Percentiles rank a stretch among this genome's conserved stretches.
Conservation (phyloP, 2,797 vertebrate genomes). For the Prunella strophiata region DNA sequence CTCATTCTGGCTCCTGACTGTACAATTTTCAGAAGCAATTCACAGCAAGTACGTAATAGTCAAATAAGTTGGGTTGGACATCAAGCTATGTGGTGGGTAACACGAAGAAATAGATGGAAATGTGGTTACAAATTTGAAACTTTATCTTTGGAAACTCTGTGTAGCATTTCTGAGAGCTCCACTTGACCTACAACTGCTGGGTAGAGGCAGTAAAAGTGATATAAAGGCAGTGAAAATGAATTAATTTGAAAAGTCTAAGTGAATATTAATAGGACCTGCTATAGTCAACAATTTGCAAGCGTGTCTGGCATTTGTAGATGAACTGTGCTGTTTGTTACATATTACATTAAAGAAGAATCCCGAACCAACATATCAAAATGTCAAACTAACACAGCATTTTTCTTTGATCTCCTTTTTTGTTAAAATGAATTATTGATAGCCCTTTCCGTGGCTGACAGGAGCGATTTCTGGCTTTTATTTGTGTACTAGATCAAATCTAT, state of each 20-base stretch:
- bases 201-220: slow-evolving; percentile 3
- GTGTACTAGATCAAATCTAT: slow-evolving; percentile 5
- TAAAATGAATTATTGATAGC: slow-evolving; percentile 65
- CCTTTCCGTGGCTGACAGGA: slow-evolving; percentile 35
- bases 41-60: neutral
- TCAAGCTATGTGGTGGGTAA: neutral
- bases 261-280: slow-evolving; percentile 44
- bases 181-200: neutral
- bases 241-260: slow-evolving; percentile 30
- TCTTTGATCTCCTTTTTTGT: slow-evolving; percentile 52
- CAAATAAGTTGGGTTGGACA: neutral
- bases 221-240: slow-evolving; percentile 30
- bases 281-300: slow-evolving; percentile 29
- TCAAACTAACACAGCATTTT: slow-evolving; percentile 41
- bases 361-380: slow-evolving; percentile 52
- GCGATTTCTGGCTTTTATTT: slow-evolving; percentile 53
- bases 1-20: neutral
- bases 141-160: neutral
- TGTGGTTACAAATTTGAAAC: neutral
- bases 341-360: slow-evolving; percentile 39
- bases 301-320: slow-evolving; percentile 44
- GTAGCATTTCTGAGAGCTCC: slow-evolving; percentile 1
- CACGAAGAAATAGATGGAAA: neutral
- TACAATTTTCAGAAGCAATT: neutral
- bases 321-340: slow-evolving; percentile 56